phyloP scores from a whole-genome alignment of 2,888 invertebrate genomes.

The Pyrrhopygopsis socrates region DNA sequence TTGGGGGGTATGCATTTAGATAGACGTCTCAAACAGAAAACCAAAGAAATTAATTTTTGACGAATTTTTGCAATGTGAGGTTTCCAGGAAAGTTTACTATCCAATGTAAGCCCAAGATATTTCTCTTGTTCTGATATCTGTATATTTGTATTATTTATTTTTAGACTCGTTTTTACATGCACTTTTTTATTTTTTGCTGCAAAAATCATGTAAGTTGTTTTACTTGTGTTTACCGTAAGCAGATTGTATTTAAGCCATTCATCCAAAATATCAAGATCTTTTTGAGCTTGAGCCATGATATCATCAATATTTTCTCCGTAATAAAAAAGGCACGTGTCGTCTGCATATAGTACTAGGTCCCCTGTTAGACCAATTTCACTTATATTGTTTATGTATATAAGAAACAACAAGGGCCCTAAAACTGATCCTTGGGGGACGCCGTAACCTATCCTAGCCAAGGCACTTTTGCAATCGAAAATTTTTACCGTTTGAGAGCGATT shows the following conservation, averaged over 20 bases:
- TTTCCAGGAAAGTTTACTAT: neutral
- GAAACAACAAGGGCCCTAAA: too few species aligned
- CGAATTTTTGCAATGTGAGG: neutral
- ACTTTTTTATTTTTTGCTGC: neutral
- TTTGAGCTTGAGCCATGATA: neutral
- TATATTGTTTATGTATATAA: too few species aligned
- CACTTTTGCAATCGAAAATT: conserved; percentile 1
- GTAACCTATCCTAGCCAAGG: neutral
- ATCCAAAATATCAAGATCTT: neutral
- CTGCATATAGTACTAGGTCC: too few species aligned
- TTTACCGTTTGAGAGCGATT: neutral
- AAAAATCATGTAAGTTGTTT: too few species aligned
- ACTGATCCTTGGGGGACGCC: too few species aligned
- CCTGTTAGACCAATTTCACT: conserved; percentile 1
- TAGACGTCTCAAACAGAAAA: neutral
- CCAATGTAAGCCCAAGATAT: neutral
- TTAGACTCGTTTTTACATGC: neutral
- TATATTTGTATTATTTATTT: neutral
- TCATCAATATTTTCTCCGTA: neutral
- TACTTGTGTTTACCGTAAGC: neutral
- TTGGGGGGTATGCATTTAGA: neutral
- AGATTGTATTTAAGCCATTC: too few species aligned
- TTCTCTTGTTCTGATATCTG: neutral
- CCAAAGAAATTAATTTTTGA: neutral
- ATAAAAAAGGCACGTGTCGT: too few species aligned